Evolutionary conservation across 35 echinoderm and acorn worm species (phyloP), one percentile per base, ranked within the genome.

Genomic region (Holothuria glaberrima): DNA sequence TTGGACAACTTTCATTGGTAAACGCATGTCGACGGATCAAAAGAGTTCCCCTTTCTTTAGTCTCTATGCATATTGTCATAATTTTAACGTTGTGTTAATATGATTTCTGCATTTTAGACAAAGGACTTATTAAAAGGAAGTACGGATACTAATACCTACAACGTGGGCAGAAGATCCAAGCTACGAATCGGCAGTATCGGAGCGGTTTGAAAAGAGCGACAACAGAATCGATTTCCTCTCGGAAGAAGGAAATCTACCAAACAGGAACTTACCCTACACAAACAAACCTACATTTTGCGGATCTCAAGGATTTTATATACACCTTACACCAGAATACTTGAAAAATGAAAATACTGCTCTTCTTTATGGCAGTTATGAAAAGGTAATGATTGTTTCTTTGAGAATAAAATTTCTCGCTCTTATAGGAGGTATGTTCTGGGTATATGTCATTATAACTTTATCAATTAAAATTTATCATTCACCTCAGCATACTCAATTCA

Each of bases 261-360:
- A 63, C 36, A 60, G 57, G 3, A 92, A 94, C 57, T 86, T 82
- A 65, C 96, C 96, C 17, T 94, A 94, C 77, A 92, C 90, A 6
- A 87, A 90, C 29, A 98, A 98, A 62, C 81, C 91, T 22, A 98
- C 93, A 6, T 90, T 61, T 14, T 98, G 96, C 64, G 96, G 96
- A 12, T 80, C 89, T 54, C 66, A 41, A 19, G 93, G 93, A 18
- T 30, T 85, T 30, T 98, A 68, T 48, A 98, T 98, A 59, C 88
- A 94, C 57, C 74, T 98, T 30, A 98, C 93, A 12, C 96, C 96
- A 0, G 59, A 91, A 41, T 98, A 90, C 45, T 22, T 98, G 0
- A 29, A 52, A 12, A 64, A 94, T 64, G 6, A 12, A 31, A 60
- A 32, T 2, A 63, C 74, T 4, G 83, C 82, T 12, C 18, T 12